Evolutionary conservation across 2,113 vertebrate genomes (phyloP), one percentile per base, ranked within the genome.

Genomic region (Phyllostomus hastatus): DNA sequence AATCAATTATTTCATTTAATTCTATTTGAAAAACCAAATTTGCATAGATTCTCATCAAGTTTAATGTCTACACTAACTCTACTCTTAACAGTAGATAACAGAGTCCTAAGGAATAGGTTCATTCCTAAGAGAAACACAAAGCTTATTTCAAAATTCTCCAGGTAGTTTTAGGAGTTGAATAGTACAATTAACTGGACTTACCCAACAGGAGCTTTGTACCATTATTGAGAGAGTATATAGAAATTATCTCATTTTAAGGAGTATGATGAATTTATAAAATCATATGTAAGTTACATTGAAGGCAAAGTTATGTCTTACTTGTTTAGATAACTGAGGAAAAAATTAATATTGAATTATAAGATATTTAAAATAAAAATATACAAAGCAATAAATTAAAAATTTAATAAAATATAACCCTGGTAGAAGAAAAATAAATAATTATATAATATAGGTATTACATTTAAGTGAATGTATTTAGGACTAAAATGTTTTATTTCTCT

Each of bases 11-110:
- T 89, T 91, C 61, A 79, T 86, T 75, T 93, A 82, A 82, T 86
- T 97, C 48, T 72, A 52, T 93, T 78, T 80, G 31, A 88, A 90
- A 92, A 75, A 59, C 14, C 31, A 88, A 86, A 92, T 97, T 92
- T 94, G 14, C 57, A 48, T 93, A 95, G 26, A 80, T 73, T 97
- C n/a, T 91, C 75, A 91, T 90, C 90, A 92, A 92, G 57, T 76
- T 93, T 94, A 80, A 80, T 93, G n/a, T 75, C 5, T 79, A n/a
- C 11, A 57, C 15, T 91, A 83, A 82, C 57, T 87, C 43, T 95
- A 52, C 28, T 90, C 38, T 69, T 91, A 69, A 43, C 16, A 72
- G 33, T 54, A 54, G 28, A 87, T n/a, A 76, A 38, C 16, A 72
- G 69, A 90, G 17, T 83, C 22, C 14, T 46, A 80, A 48, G 70